These are phyloP conservation scores for Diphyllodes magnificus DNA, from an alignment of 2,113 vertebrate genomes.

Conservation along the genomic window DNA sequence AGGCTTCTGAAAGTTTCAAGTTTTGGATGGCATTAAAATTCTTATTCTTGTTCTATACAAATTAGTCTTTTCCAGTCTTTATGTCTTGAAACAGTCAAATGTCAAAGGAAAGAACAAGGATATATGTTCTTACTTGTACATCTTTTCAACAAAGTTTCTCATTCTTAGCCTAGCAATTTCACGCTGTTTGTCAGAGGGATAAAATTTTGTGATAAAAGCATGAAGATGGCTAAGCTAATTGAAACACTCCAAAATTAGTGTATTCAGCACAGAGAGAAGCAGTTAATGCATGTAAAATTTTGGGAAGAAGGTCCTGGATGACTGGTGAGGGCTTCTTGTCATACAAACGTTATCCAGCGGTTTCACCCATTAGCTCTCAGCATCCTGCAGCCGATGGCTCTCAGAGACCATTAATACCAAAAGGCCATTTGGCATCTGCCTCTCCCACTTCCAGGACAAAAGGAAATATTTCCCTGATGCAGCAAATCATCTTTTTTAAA, in stretches of 20 bases:
- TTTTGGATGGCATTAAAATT: not conserved
- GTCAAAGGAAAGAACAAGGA: not conserved
- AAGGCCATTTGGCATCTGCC: not conserved
- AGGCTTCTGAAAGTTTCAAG: not conserved
- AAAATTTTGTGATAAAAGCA: not conserved
- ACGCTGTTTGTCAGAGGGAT: not conserved
- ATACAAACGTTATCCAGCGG: not conserved
- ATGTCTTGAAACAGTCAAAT: not conserved
- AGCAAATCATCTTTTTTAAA: not conserved
- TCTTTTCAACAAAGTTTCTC: not conserved
- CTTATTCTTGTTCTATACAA: not conserved
- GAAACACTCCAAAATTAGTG: not conserved
- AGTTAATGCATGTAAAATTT: accelerated
- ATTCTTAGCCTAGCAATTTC: not conserved
- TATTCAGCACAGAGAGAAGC: not conserved
- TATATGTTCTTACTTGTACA: not conserved
- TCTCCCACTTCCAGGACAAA: not conserved
- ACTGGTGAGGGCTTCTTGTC: not conserved
- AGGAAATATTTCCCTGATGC: not conserved
- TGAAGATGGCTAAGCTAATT: not conserved
- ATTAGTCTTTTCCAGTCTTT: not conserved
- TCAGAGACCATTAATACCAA: not conserved
- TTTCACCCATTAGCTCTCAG: not conserved
- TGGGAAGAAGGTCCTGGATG: not conserved
- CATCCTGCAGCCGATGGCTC: accelerated